A percentile compares a stretch with the other conserved stretches of the same genome.
Conservation (phyloP, 2,113 vertebrate genomes). For the Triplophysa dalaica region DNA sequence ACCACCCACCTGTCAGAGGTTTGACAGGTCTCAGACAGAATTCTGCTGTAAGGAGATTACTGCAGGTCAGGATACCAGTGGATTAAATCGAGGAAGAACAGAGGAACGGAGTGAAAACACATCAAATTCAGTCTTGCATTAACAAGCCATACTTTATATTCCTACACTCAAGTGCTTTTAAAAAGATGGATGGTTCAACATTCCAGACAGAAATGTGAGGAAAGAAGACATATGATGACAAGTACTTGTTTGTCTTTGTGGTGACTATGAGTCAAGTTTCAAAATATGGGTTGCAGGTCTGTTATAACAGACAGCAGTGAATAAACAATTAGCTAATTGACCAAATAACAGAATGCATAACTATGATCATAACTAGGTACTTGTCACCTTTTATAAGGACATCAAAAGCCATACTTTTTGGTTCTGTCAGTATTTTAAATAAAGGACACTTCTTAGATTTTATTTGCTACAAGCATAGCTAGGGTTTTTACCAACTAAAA, state of each 20-base stretch:
- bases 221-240: not conserved
- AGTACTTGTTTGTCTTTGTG: not conserved
- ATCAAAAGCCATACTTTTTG: no score
- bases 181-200: conserved; percentile 4
- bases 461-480: not conserved
- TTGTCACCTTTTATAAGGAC: no score
- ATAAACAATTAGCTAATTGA: no score
- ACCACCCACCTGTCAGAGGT: conserved; percentile 64
- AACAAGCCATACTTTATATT: conserved; percentile 23
- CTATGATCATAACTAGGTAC: no score
- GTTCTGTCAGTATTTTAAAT: no score
- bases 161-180: not conserved
- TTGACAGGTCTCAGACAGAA: conserved; percentile 74
- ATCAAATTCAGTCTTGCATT: conserved; percentile 74
- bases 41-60: conserved; percentile 78
- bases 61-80: conserved; percentile 74
- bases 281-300: no score
- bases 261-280: no score
- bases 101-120: conserved; percentile 71
- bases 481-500: not conserved
- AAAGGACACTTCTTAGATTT: no score
- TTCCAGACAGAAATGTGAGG: not conserved
- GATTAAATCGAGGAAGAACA: conserved; percentile 76
- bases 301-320: no score
- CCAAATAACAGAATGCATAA: no score